Percentiles rank a stretch among this genome's conserved stretches.
Conservation (phyloP, 2,113 vertebrate species). For the Rousettus leschenaultii region DNA sequence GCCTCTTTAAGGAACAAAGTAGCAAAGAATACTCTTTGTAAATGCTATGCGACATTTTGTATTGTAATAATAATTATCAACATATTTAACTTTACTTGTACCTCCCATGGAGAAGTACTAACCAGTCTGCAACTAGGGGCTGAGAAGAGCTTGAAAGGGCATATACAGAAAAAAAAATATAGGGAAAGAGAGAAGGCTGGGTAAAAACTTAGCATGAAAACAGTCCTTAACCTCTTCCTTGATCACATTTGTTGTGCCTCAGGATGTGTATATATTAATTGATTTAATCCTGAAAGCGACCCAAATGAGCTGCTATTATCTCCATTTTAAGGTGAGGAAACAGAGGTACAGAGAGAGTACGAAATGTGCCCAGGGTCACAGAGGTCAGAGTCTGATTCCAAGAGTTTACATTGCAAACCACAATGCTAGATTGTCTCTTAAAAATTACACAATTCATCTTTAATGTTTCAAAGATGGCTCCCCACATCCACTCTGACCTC, state of each 20-base stretch:
- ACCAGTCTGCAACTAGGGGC: background rate
- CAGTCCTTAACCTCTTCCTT: background rate
- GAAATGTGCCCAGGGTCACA: background rate
- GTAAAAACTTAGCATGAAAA: background rate
- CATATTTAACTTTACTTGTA: background rate
- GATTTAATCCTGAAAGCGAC: background rate
- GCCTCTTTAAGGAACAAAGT: background rate
- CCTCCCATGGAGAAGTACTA: background rate
- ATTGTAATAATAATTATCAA: background rate
- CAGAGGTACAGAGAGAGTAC: background rate
- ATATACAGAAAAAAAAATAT: accelerated
- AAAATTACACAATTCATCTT: background rate
- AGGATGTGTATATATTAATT: background rate
- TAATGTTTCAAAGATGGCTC: background rate
- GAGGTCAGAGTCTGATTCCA: background rate
- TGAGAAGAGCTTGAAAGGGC: background rate
- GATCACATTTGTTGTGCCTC: background rate
- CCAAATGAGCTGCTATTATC: background rate
- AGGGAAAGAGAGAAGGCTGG: background rate
- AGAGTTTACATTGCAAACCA: background rate
- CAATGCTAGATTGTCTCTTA: background rate
- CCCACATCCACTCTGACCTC: no score
- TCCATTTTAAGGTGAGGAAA: background rate
- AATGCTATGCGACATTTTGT: background rate
- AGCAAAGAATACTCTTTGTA: background rate